Evolutionary conservation across 2,888 invertebrate species (phyloP), one percentile per base, ranked within the genome.

Genomic region (Sesia bembeciformis): DNA sequence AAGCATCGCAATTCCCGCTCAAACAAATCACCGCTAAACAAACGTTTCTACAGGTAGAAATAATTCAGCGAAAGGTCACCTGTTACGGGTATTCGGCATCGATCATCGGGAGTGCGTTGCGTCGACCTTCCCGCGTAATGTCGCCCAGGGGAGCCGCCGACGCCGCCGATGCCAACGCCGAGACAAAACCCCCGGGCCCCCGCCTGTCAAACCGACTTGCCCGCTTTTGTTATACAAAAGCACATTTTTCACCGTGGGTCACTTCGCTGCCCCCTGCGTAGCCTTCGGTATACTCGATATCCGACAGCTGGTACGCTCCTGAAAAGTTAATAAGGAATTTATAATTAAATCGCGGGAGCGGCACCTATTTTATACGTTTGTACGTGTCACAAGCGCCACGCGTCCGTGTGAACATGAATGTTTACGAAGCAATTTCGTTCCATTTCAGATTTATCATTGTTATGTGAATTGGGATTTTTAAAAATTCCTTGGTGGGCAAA

Each of bases 1-100:
- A 75, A 74, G 73, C 73, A 72, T 72, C 67, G 72, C 78, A 76
- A 83, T 84, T 79, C 79, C 71, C 76, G 69, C 71, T 75, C 76
- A 81, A 85, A 86, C 81, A 86, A 88, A 87, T 87, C 85, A 84
- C 84, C 78, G 78, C 81, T 83, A 83, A 86, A 81, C 84, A 84
- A 87, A 86, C 78, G 78, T 83, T 85, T 85, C 84, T 81, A 81
- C 84, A 81, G 84, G 84, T 82, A 84, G 76, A 75, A 87, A 87
- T 88, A 88, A 88, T 88, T 87, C 82, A 86, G 71, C 66, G 75
- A 85, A 85, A 88, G 88, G 88, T 88, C 88, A 89, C 87, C 84
- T 86, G 87, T 87, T 84, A 84, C 81, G 80, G 84, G 83, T 78
- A 78, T 84, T 81, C 83, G 79, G 78, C 87, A 87, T 89, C 88